Base-by-base conservation (phyloP, 2,888 invertebrate species). In the Drosophila neotestacea region DNA sequence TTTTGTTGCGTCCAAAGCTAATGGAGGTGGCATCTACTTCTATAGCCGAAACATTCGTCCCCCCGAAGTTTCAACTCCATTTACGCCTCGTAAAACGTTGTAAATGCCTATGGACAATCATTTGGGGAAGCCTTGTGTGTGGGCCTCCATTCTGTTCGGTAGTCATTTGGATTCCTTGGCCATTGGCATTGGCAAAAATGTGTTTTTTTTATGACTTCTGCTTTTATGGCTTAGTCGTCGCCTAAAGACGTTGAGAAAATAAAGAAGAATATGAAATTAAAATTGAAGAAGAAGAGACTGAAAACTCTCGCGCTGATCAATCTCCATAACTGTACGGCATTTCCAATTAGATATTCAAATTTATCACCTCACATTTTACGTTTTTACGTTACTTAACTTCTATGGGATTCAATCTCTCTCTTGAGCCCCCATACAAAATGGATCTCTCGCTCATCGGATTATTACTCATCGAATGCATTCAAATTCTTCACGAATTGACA, bases 381-480 rank as follows among this genome's bases (percentile, higher is more conserved):
- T 52, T 60, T 66, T 64, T 28, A 63, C 55, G 50, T 48, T 47
- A 38, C 38, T 44, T 30, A 6, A 30, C 6, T 56, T 28, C 46
- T n/a, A 11, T 47, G 28, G 32, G 48, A 30, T 39, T 38, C 51
- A 46, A 52, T 27, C 7, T 6, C 32, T 32, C 9, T 32, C 32
- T 32, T 9, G 22, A 22, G 22, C 22, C 22, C 22, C 16, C 10
- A 42, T 42, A 38, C 36, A n/a, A 22, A 44, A 11, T 66, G 38
- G 30, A 47, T 28, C 41, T 11, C 16, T 39, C 39, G 47, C 13
- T 22, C 22, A 27, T 16, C 32, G 64, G 69, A 69, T 81, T 89
- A 89, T 89, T 89, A 86, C 78, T 85, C 84, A 85, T 87, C 87
- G 85, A 84, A 72, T 83, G 77, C 86, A 74, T 89, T 83, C 70